These are phyloP conservation scores for Xestia ashworthii DNA, from an alignment of 2,888 invertebrate genomes.

Conservation along the genomic window DNA sequence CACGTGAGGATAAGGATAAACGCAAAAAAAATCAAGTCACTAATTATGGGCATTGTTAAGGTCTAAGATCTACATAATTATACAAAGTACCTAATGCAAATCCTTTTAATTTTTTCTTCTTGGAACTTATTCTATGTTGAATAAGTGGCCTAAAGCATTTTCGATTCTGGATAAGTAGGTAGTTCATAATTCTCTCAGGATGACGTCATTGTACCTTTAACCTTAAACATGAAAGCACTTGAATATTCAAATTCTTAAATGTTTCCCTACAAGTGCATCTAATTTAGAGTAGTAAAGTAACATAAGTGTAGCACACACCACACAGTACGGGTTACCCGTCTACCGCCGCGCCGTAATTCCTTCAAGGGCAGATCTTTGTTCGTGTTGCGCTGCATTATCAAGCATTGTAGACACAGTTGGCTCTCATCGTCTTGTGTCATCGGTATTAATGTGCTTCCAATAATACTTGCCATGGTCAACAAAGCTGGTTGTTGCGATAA, in stretches of 20 bases:
- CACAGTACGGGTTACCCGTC: slow-evolving; percentile 65
- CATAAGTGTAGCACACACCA: slow-evolving; percentile 44
- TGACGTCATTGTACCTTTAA: slow-evolving; percentile 32
- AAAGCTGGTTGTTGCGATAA: slow-evolving; percentile 85
- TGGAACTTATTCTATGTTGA: not conserved
- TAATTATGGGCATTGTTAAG: not conserved
- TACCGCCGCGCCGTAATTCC: slow-evolving; percentile 70
- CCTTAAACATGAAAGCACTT: slow-evolving; percentile 32
- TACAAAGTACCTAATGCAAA: not conserved
- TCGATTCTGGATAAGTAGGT: slow-evolving; percentile 6
- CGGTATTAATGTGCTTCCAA: slow-evolving; percentile 88
- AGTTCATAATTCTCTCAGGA: slow-evolving; percentile 28
- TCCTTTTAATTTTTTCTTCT: not conserved
- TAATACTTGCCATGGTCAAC: slow-evolving; percentile 86
- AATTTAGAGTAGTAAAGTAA: slow-evolving; percentile 67
- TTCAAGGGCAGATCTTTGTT: slow-evolving; percentile 88
- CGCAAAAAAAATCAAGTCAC: not conserved
- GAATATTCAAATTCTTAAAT: slow-evolving; percentile 65
- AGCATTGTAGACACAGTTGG: slow-evolving; percentile 88
- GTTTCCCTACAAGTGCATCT: slow-evolving; percentile 77
- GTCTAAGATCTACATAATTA: not conserved
- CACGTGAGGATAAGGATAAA: slow-evolving; percentile 16
- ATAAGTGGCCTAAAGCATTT: slow-evolving; percentile 9
- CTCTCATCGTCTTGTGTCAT: slow-evolving; percentile 89
- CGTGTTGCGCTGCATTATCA: slow-evolving; percentile 81